phyloP scores from a whole-genome alignment of 2,888 invertebrate species.

The Eupithecia insigniata region DNA sequence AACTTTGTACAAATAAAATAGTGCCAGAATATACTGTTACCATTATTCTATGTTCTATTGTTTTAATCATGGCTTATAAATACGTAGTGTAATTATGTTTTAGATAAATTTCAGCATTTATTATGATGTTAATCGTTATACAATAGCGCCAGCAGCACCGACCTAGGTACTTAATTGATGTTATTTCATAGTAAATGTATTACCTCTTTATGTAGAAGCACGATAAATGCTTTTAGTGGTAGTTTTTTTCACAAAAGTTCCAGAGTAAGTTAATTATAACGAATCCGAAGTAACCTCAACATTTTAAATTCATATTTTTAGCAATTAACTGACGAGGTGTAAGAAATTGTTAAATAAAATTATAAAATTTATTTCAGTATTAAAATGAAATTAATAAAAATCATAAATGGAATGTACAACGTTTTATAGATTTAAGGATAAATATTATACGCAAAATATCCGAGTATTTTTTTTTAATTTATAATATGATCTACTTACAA shows the following conservation, averaged over 20 bases:
- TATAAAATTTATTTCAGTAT: constrained; percentile 58
- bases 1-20: constrained; percentile 56
- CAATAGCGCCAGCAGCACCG: constrained; percentile 62
- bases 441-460: constrained; percentile 58
- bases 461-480: constrained; percentile 32
- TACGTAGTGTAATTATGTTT: constrained; percentile 50
- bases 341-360: constrained; percentile 43
- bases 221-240: constrained; percentile 4
- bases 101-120: constrained; percentile 70
- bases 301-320: constrained; percentile 28
- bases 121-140: constrained; percentile 56
- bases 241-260: constrained; percentile 34
- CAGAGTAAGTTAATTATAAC: constrained; percentile 22
- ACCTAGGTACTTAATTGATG: constrained; percentile 66
- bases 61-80: constrained; percentile 45
- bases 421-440: constrained; percentile 62
- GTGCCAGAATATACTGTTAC: constrained; percentile 56
- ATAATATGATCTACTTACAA: neutral
- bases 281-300: constrained; percentile 35
- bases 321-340: constrained; percentile 32
- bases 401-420: constrained; percentile 57
- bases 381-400: constrained; percentile 58
- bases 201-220: constrained; percentile 5
- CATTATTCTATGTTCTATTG: constrained; percentile 46
- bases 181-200: constrained; percentile 8